phyloP scores from a whole-genome alignment of 2,888 invertebrate species.

The Endotricha flammealis region DNA sequence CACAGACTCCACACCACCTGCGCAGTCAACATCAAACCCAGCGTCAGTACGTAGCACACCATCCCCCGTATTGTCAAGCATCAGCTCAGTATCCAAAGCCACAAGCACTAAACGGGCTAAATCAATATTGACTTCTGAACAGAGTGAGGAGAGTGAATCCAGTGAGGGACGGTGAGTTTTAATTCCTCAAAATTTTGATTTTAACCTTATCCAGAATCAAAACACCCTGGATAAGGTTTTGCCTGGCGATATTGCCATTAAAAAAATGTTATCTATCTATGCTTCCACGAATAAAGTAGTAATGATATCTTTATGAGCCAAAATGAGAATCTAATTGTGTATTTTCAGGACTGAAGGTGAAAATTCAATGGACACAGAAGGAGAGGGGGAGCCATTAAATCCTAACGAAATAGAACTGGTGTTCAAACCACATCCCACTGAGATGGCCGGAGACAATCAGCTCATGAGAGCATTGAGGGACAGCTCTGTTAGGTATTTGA shows the following conservation, averaged over 20 bases:
- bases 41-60: constrained; percentile 85
- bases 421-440: constrained; percentile 96
- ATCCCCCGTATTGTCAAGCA: constrained; percentile 84
- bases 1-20: constrained; percentile 45
- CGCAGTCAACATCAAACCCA: constrained; percentile 78
- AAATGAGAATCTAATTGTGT: no score
- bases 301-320: no score
- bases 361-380: constrained; percentile 90
- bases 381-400: constrained; percentile 87
- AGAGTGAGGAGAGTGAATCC: constrained; percentile 81
- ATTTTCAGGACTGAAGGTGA: constrained; percentile 82
- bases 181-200: no score
- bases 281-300: no score
- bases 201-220: no score
- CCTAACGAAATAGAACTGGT: constrained; percentile 96
- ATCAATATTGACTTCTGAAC: constrained; percentile 82
- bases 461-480: constrained; percentile 90
- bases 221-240: no score
- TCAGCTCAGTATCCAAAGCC: constrained; percentile 82
- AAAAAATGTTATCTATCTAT: no score
- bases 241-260: no score
- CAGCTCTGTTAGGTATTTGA: constrained; percentile 93
- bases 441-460: constrained; percentile 91
- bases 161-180: constrained; percentile 77
- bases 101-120: constrained; percentile 82